Evolutionary conservation across 2,888 invertebrate genomes (phyloP).

Genomic region (Vesta saturnalis): DNA sequence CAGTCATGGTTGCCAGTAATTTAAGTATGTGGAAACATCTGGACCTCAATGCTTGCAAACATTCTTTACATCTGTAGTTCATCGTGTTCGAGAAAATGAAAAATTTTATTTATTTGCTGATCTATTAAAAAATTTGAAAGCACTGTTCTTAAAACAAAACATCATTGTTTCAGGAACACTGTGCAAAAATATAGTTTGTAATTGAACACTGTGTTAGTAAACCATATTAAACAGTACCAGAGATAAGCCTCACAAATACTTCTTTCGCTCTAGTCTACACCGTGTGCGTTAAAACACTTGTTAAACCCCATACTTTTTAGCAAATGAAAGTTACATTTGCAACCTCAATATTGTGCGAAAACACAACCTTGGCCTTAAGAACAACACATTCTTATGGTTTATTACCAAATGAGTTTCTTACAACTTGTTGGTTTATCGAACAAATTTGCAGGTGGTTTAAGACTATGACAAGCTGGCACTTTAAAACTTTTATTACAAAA

Average conservation of each 20-base stretch:
- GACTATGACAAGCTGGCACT: conserved; percentile 2
- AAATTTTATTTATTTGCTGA: conserved; percentile 3
- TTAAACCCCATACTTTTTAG: neutral
- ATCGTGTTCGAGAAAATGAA: neutral
- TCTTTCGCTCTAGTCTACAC: neutral
- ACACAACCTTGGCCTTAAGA: neutral
- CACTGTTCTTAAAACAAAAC: neutral
- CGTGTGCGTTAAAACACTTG: neutral
- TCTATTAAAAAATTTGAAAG: neutral
- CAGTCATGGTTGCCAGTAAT: neutral
- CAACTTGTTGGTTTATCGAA: neutral
- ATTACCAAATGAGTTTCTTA: neutral
- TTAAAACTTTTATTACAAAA: neutral
- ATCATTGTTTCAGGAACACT: neutral
- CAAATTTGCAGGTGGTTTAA: conserved; percentile 1
- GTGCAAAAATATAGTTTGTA: neutral
- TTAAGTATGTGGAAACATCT: neutral
- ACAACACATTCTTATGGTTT: neutral
- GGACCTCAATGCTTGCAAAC: neutral
- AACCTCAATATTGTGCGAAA: neutral
- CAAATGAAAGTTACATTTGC: conserved; percentile 4
- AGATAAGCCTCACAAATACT: neutral
- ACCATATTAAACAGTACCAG: neutral
- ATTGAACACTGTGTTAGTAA: neutral
- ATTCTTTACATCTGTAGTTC: neutral